Conservation (phyloP, 2,797 vertebrate genomes). For the Smutsia gigantea region DNA sequence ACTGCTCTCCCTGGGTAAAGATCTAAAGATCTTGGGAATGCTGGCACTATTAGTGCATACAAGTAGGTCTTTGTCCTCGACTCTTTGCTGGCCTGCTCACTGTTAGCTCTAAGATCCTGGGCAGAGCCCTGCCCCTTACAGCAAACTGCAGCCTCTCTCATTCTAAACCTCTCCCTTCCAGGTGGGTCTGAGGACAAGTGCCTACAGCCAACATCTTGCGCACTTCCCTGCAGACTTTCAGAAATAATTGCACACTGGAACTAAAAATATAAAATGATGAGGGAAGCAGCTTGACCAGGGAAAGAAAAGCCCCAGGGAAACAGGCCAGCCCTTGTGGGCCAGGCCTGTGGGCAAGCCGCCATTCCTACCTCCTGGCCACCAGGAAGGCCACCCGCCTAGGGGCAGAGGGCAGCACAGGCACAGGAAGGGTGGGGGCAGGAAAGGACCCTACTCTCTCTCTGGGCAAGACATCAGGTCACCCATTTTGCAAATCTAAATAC, state of each 20-base stretch:
- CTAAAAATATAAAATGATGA: not conserved
- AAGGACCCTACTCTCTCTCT: constrained; percentile 44
- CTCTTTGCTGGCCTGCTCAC: not conserved
- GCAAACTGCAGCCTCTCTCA: not conserved
- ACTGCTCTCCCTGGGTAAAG: not conserved
- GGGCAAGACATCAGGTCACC: not conserved
- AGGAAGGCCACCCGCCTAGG: constrained; percentile 68
- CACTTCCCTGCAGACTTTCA: not conserved
- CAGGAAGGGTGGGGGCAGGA: constrained; percentile 47
- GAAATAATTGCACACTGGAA: not conserved
- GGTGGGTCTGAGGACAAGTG: not conserved
- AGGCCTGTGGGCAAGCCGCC: constrained; percentile 71
- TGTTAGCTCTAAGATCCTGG: no score
- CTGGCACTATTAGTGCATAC: rapidly evolving
- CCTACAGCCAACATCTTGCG: not conserved
- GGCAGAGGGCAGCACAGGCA: not conserved
- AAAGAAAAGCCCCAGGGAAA: constrained; percentile 58
- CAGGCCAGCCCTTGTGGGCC: constrained; percentile 59
- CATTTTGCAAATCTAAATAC: not conserved
- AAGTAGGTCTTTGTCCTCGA: not conserved
- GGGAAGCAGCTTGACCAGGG: not conserved
- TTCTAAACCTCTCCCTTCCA: not conserved
- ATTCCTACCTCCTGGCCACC: constrained; percentile 15
- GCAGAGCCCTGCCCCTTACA: not conserved
- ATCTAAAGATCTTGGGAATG: not conserved